phyloP scores from a whole-genome alignment of 2,113 vertebrate species.

The Catharus minimus region DNA sequence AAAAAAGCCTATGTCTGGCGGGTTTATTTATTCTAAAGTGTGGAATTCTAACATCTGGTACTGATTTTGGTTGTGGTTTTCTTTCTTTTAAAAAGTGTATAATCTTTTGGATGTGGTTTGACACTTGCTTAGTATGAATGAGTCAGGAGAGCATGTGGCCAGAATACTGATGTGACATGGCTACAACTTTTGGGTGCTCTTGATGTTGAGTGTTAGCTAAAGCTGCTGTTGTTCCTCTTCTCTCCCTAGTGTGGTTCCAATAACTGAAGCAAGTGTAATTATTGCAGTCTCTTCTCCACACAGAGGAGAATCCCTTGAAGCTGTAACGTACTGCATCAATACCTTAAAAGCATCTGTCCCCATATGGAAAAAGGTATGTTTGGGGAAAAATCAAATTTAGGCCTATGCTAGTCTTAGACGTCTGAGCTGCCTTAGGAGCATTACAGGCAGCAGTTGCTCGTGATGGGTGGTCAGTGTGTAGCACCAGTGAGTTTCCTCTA shows the following conservation, averaged over 20 bases:
- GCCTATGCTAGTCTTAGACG: background rate
- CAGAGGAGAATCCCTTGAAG: slow-evolving; percentile 83
- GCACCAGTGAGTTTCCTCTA: background rate
- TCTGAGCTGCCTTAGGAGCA: background rate
- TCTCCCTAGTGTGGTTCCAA: slow-evolving; percentile 80
- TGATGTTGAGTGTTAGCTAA: slow-evolving; percentile 13
- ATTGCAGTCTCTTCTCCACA: slow-evolving; percentile 92
- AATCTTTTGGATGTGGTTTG: slow-evolving; percentile 34
- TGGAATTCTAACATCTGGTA: slow-evolving; percentile 34
- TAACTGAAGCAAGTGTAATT: slow-evolving; percentile 89
- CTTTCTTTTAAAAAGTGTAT: slow-evolving; percentile 30
- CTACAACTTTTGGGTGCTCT: background rate
- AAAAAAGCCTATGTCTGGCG: background rate
- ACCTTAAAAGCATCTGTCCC: slow-evolving; percentile 87
- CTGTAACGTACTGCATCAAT: slow-evolving; percentile 83
- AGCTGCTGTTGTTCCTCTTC: slow-evolving; percentile 4
- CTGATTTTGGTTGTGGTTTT: slow-evolving; percentile 36
- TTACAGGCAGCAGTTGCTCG: background rate
- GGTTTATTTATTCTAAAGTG: slow-evolving; percentile 16
- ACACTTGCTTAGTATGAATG: slow-evolving; percentile 33
- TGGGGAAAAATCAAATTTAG: background rate
- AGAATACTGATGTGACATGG: slow-evolving; percentile 25
- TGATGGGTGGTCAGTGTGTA: background rate
- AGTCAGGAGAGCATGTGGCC: background rate
- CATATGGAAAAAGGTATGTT: slow-evolving; percentile 76